A percentile compares a stretch with the other conserved stretches of the same genome.
These are phyloP conservation scores for Parthenolecanium corni DNA, from an alignment of 2,888 invertebrate genomes.

Conservation along the genomic window DNA sequence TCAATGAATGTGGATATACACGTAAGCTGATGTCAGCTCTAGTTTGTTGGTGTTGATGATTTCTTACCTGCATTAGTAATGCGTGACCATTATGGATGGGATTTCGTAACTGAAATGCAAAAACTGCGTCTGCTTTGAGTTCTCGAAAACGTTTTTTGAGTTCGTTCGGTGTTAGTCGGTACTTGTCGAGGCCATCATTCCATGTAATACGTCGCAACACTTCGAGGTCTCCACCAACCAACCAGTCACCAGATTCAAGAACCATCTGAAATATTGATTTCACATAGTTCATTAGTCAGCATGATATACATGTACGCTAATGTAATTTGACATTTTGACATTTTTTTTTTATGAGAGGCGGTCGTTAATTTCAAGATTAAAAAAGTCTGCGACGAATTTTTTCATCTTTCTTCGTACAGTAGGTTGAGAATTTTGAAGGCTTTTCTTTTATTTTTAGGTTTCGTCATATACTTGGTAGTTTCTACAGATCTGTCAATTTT, in stretches of 20 bases:
- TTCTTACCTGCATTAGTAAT: slow-evolving; percentile 69
- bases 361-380: too few species aligned
- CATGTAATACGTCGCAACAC: slow-evolving; percentile 79
- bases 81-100: slow-evolving; percentile 99
- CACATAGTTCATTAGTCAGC: not conserved
- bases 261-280: slow-evolving; percentile 56
- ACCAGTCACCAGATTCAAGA: slow-evolving; percentile 83
- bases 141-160: slow-evolving; percentile 65
- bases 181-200: slow-evolving; percentile 91
- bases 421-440: too few species aligned
- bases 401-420: too few species aligned
- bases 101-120: slow-evolving; percentile 93
- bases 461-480: too few species aligned
- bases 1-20: too few species aligned
- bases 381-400: too few species aligned
- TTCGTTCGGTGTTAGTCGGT: slow-evolving; percentile 87
- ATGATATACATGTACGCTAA: not conserved
- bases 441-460: too few species aligned
- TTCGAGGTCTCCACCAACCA: slow-evolving; percentile 87
- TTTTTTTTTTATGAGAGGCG: too few species aligned
- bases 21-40: too few species aligned
- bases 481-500: too few species aligned
- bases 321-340: too few species aligned
- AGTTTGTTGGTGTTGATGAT: too few species aligned
- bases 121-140: slow-evolving; percentile 86